phyloP scores from a whole-genome alignment of 2,797 vertebrate genomes.

The Morus bassanus region DNA sequence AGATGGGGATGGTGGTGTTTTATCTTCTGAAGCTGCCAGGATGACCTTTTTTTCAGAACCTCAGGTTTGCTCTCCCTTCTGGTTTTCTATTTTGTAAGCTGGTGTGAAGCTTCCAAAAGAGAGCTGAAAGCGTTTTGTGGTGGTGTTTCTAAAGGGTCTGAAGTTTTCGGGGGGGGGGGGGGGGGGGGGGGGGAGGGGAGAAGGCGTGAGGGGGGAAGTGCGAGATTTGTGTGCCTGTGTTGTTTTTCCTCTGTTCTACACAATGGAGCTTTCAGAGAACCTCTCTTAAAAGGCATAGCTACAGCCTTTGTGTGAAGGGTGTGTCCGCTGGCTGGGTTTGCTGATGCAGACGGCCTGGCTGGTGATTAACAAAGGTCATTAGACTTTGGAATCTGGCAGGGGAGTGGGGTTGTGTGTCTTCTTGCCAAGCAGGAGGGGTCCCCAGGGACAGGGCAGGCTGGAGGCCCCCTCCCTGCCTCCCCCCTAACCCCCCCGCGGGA shows the following conservation, averaged over 20 bases:
- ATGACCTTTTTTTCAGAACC: conserved; percentile 3
- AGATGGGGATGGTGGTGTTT: conserved; percentile 4
- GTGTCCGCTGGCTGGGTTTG: conserved; percentile 90
- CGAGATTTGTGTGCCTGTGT: conserved; percentile 62
- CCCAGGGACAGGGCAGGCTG: conserved; percentile 81
- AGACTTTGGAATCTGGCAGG: conserved; percentile 98
- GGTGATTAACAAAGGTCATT: conserved; percentile 99
- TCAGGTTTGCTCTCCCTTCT: conserved; percentile 1
- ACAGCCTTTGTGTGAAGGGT: conserved; percentile 91
- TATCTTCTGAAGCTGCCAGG: background rate
- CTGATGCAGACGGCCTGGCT: conserved; percentile 93
- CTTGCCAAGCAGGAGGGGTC: conserved; percentile 80
- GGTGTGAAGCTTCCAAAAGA: conserved; percentile 52
- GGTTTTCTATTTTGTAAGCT: conserved; percentile 9
- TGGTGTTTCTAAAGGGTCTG: conserved; percentile 66
- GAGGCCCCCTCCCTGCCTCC: conserved; percentile 31
- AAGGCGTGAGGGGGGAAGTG: conserved; percentile 14
- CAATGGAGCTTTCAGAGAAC: conserved; percentile 89
- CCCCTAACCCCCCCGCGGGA: background rate
- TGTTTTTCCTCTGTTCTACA: conserved; percentile 74
- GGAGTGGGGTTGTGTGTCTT: conserved; percentile 86
- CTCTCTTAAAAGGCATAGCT: conserved; percentile 92
- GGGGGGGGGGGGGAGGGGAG: background rate
- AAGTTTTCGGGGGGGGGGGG: background rate
- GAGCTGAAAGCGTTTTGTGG: conserved; percentile 55